Percentiles rank a stretch among this genome's conserved stretches.
Evolutionary conservation across 2,797 vertebrate species (phyloP).

Genomic region (Lepus townsendii): DNA sequence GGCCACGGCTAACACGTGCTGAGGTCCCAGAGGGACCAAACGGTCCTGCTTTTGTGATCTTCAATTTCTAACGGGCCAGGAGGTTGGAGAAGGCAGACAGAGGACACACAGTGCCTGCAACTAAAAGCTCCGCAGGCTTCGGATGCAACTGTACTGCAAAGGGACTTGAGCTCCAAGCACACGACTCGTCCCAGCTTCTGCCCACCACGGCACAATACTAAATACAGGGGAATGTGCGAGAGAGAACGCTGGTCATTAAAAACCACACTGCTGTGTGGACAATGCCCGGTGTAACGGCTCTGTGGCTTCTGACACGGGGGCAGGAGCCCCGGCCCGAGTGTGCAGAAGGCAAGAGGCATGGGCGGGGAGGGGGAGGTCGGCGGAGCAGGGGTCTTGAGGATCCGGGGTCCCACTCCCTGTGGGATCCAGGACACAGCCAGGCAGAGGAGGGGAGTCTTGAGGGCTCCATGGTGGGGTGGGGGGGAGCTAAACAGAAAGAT

Average conservation of each 20-base stretch:
- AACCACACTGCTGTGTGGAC: background rate
- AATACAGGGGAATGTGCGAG: fast-evolving
- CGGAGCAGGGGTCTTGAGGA: background rate
- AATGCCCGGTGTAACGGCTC: background rate
- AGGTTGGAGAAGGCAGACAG: background rate
- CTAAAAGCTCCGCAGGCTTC: background rate
- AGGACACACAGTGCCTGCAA: background rate
- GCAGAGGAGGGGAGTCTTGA: background rate
- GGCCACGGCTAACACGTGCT: background rate
- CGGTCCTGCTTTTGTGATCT: conserved; percentile 37
- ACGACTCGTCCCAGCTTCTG: background rate
- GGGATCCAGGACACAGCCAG: background rate
- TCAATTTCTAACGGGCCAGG: conserved; percentile 59
- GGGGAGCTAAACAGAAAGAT: background rate
- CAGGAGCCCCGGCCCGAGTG: too few relatives aligned
- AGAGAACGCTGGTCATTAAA: background rate
- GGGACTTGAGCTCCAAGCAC: background rate
- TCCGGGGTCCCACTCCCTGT: background rate
- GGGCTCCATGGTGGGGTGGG: background rate
- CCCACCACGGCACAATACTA: background rate
- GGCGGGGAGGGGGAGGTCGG: background rate
- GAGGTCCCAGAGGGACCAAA: background rate
- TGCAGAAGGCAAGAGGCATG: background rate
- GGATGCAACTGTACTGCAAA: background rate
- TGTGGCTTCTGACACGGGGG: background rate